A percentile compares a stretch with the other conserved stretches of the same genome.
Evolutionary conservation across 2,113 vertebrate genomes (phyloP).

Genomic region (Mellivora capensis): DNA sequence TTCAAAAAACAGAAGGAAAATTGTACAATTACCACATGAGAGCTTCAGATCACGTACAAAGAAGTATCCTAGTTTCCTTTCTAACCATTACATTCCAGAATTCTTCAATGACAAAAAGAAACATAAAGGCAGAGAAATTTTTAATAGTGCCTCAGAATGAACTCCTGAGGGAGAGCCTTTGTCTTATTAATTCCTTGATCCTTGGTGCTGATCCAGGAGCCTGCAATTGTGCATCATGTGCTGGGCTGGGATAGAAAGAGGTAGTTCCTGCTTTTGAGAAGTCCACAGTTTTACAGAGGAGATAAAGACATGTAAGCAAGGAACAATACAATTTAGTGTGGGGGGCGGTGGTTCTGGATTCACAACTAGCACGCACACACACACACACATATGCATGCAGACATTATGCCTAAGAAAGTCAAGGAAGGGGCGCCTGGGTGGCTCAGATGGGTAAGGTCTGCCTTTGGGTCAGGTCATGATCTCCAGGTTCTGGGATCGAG

Average conservation of each 20-base stretch:
- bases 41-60: not conserved
- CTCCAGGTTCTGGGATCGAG: too few relatives aligned
- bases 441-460: too few relatives aligned
- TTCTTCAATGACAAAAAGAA: not conserved
- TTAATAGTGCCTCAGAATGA: not conserved
- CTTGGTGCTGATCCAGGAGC: not conserved
- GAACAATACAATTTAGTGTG: not conserved
- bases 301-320: not conserved
- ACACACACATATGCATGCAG: not conserved
- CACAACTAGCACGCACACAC: fast-evolving
- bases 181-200: not conserved
- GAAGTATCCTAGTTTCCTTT: not conserved
- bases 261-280: too few relatives aligned
- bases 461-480: too few relatives aligned
- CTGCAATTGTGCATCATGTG: not conserved
- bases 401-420: not conserved
- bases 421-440: not conserved
- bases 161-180: not conserved
- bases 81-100: not conserved
- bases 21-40: not conserved
- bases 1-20: not conserved
- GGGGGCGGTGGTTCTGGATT: not conserved
- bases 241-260: not conserved
- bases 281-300: not conserved
- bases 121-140: not conserved